Base-by-base conservation (phyloP, 2,113 vertebrate species). In the Neogale vison region DNA sequence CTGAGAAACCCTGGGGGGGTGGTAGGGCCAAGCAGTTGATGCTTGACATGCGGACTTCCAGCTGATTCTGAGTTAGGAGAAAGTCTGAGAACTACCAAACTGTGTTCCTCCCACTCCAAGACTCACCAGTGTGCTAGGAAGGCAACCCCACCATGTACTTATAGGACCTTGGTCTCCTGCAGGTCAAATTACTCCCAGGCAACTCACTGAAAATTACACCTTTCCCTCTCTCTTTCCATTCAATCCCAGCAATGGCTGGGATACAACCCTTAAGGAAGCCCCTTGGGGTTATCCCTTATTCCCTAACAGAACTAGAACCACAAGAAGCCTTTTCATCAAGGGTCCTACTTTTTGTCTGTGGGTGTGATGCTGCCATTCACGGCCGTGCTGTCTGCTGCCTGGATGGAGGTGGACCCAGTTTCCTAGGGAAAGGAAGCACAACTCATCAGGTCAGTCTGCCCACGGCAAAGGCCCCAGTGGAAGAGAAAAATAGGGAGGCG, bases 351-450 rank as follows among this genome's bases (percentile, higher is more conserved):
- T 99, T 99, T 99, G 97, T 99, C 99, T 98, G 99, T 99, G 93
- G 99, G 99, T 1, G 99, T 99, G 98, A 99, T 99, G 98, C 99
- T 99, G 98, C 99, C 99, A 63, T 99, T 99, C 97, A 99, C 99
- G 11, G 99, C 99, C 26, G 99, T 99, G 99, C 99, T 99, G 98
- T 99, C 99, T 95, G 99, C 99, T 95, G 99, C 99, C 98, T 99
- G 99, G 98, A 99, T 99, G 79, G 99, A 99, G 23, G 99, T 99
- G 42, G 99, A 99, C 80, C 99, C 99, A 4, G 99, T 99, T 97
- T 99, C 99, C 99, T 99, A 96, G 52, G 96, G 36, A 93, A 91
- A 96, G 45, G 77, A 88, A 97, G 59, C 67, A 95, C 31, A 92
- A 10, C 59, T 42, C 34, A 34, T 79, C n/a, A 85, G 52, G 76